A percentile compares a stretch with the other conserved stretches of the same genome.
Conservation (phyloP, 30 jellyfish, hydroid and myxozoan genomes). For the Sanderia malayensis region DNA sequence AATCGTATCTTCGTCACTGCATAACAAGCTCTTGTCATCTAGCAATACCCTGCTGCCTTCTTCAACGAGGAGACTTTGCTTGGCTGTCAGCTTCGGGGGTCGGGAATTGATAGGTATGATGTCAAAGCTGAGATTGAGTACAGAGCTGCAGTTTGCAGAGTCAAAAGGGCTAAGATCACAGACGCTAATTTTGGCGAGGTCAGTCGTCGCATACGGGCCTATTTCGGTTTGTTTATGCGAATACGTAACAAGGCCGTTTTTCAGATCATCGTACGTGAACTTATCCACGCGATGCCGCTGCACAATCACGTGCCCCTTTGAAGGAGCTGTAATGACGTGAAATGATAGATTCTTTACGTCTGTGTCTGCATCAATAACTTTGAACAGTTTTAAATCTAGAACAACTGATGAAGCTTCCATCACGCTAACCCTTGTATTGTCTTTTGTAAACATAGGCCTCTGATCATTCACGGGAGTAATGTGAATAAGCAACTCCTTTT, state of each 20-base stretch:
- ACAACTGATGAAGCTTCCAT: slow-evolving; percentile 59
- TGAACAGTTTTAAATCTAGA: slow-evolving; percentile 14
- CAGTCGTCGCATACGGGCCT: slow-evolving; percentile 38
- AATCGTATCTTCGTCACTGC: slow-evolving; percentile 38
- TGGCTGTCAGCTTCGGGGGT: slow-evolving; percentile 25
- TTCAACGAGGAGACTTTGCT: neutral
- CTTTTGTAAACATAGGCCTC: slow-evolving; percentile 31
- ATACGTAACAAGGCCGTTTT: slow-evolving; percentile 26
- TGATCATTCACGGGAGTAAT: slow-evolving; percentile 40
- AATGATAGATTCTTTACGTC: neutral
- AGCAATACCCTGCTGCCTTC: slow-evolving; percentile 25
- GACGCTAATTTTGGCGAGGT: slow-evolving; percentile 28
- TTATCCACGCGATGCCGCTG: neutral
- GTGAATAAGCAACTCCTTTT: slow-evolving; percentile 5
- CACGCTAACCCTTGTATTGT: slow-evolving; percentile 6
- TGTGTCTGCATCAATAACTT: slow-evolving; percentile 51
- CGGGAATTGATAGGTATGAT: slow-evolving; percentile 38
- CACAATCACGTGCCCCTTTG: slow-evolving; percentile 5
- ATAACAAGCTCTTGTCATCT: neutral
- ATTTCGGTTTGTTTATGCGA: slow-evolving; percentile 6
- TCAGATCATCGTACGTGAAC: slow-evolving; percentile 30
- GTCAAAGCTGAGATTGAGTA: slow-evolving; percentile 15
- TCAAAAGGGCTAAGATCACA: slow-evolving; percentile 15
- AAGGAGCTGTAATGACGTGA: slow-evolving; percentile 23
- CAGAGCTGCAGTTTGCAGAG: slow-evolving; percentile 25